These are phyloP conservation scores for Pachypanchax playfairii DNA, from an alignment of 2,113 vertebrate genomes.

Conservation along the genomic window DNA sequence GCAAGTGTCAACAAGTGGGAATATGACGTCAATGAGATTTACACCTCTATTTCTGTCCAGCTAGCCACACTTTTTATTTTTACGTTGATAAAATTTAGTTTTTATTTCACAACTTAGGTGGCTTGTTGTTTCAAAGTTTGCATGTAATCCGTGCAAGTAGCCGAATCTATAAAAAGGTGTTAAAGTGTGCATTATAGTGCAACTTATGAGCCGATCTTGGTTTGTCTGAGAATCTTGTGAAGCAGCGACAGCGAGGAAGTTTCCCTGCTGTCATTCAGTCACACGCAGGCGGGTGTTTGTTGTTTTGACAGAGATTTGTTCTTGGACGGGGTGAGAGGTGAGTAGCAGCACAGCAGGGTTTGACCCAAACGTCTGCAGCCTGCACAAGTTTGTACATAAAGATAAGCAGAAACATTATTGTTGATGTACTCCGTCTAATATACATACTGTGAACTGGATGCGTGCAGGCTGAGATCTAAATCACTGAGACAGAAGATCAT, in stretches of 20 bases:
- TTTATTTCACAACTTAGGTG: neutral
- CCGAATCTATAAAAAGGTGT: neutral
- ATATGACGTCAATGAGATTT: slow-evolving; percentile 51
- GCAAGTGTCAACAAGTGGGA: slow-evolving; percentile 17
- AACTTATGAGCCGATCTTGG: slow-evolving; percentile 10
- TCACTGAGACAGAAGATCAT: too few species aligned
- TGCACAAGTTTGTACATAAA: neutral
- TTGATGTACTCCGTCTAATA: too few species aligned
- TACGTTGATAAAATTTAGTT: slow-evolving; percentile 2
- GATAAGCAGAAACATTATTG: neutral
- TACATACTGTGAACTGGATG: too few species aligned
- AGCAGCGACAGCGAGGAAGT: slow-evolving; percentile 7
- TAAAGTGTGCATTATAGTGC: slow-evolving; percentile 1
- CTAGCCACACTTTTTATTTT: neutral
- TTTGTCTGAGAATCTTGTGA: slow-evolving; percentile 1
- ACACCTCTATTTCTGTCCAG: slow-evolving; percentile 49
- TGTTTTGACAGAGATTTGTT: slow-evolving; percentile 19
- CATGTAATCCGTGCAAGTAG: neutral
- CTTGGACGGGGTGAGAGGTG: neutral
- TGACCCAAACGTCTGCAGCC: neutral
- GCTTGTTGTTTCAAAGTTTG: neutral
- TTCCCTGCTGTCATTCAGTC: slow-evolving; percentile 9
- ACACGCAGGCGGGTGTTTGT: slow-evolving; percentile 1
- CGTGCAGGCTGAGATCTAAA: neutral
- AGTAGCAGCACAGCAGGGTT: neutral